Conservation (phyloP, 2,888 invertebrate species). For the Epinotia bilunana region DNA sequence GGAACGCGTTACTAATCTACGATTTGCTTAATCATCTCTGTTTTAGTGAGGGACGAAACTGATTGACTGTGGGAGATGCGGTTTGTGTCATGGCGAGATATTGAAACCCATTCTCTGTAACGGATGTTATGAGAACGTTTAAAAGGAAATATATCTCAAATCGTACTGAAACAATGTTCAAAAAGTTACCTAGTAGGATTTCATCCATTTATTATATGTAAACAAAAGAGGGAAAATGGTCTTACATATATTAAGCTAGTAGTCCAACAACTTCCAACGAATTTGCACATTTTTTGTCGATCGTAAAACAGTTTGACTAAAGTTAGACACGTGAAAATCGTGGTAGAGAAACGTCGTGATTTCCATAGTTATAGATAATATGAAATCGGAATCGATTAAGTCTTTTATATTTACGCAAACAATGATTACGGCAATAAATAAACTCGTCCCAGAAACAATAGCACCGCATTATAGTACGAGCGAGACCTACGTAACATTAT, state of each 20-base stretch:
- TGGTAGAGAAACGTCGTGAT: too few relatives aligned
- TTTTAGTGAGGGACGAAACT: slow-evolving; percentile 51
- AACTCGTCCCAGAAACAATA: slow-evolving; percentile 36
- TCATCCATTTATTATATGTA: too few relatives aligned
- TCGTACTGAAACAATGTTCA: too few relatives aligned
- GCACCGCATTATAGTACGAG: slow-evolving; percentile 16
- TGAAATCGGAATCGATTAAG: slow-evolving; percentile 3
- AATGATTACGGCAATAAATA: slow-evolving; percentile 36
- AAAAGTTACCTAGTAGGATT: too few relatives aligned
- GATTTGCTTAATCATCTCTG: slow-evolving; percentile 56
- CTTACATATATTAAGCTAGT: too few relatives aligned
- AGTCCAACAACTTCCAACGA: too few relatives aligned
- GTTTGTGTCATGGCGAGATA: slow-evolving; percentile 21
- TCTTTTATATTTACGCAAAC: slow-evolving; percentile 16
- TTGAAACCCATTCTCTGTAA: slow-evolving; percentile 3
- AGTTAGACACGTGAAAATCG: too few relatives aligned
- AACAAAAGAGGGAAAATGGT: too few relatives aligned
- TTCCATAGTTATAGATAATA: background rate
- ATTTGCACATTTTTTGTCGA: too few relatives aligned
- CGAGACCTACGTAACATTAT: slow-evolving; percentile 35
- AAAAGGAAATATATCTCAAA: too few relatives aligned
- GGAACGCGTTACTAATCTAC: slow-evolving; percentile 61
- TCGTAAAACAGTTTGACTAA: too few relatives aligned
- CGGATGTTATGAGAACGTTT: background rate
- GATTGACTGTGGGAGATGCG: slow-evolving; percentile 46